A percentile compares a stretch with the other conserved stretches of the same genome.
Evolutionary conservation across 2,113 vertebrate genomes (phyloP).

Genomic region (Hyla sarda): DNA sequence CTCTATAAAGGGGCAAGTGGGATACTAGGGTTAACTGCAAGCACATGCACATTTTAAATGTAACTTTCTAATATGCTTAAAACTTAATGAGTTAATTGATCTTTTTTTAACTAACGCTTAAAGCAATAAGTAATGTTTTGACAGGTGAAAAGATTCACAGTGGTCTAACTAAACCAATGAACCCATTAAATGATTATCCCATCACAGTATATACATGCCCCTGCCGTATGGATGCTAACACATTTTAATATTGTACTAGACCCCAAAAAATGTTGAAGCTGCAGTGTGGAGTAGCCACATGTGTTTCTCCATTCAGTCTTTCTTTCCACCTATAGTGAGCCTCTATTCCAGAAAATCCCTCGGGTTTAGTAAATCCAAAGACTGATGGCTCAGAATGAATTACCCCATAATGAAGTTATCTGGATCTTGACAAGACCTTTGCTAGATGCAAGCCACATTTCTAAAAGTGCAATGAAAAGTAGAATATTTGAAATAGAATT

Average conservation of each 20-base stretch:
- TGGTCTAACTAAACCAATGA: too few relatives aligned
- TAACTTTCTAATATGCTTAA: too few relatives aligned
- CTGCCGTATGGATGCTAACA: background rate
- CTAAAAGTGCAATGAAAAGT: background rate
- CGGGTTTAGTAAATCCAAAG: background rate
- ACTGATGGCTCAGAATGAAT: background rate
- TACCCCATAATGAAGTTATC: background rate
- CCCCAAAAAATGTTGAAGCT: background rate
- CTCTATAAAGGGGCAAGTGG: too few relatives aligned
- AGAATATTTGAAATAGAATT: background rate
- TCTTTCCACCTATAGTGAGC: background rate
- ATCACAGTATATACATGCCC: background rate
- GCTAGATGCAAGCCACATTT: background rate
- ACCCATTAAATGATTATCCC: background rate
- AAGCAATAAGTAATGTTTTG: background rate
- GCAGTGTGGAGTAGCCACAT: background rate
- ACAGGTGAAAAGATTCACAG: background rate
- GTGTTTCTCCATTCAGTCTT: background rate
- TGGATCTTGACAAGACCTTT: conserved; percentile 13
- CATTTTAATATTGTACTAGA: background rate
- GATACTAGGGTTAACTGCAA: too few relatives aligned
- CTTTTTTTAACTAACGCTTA: too few relatives aligned
- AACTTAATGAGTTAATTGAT: too few relatives aligned
- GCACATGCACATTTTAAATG: too few relatives aligned
- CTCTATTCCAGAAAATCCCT: conserved; percentile 9